phyloP scores from a whole-genome alignment of 2,888 invertebrate species.

The Azorinus chamasolen region DNA sequence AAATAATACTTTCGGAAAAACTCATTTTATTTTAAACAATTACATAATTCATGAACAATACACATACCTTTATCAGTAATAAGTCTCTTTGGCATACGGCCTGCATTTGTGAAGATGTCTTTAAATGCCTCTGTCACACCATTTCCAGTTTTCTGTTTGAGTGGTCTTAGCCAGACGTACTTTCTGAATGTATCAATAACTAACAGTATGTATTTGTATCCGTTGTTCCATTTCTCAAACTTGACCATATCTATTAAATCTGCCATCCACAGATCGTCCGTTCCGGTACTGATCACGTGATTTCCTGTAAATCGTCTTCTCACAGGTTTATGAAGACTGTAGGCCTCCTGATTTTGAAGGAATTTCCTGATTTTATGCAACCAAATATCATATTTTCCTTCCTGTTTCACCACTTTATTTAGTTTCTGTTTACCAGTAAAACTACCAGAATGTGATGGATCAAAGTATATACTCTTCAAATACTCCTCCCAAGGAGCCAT shows the following conservation, averaged over 20 bases:
- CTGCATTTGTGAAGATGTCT: constrained; percentile 32
- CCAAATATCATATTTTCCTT: constrained; percentile 55
- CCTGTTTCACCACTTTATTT: constrained; percentile 50
- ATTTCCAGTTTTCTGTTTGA: no score
- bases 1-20: no score
- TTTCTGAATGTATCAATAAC: constrained; percentile 59
- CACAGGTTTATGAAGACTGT: constrained; percentile 58
- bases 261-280: constrained; percentile 58
- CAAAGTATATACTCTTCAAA: constrained; percentile 29
- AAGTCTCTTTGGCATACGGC: constrained; percentile 41
- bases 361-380: constrained; percentile 58
- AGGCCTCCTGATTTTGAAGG: constrained; percentile 57
- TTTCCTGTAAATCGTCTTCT: constrained; percentile 46
- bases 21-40: no score
- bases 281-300: constrained; percentile 50
- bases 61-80: no score
- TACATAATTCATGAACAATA: no score
- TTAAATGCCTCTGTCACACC: constrained; percentile 40
- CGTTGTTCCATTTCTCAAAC: constrained; percentile 47
- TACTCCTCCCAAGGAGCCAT: constrained; percentile 23
- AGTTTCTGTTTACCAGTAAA: constrained; percentile 57
- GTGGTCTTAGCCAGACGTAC: constrained; percentile 56
- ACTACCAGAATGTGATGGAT: constrained; percentile 40
- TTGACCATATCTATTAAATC: constrained; percentile 62
- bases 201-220: constrained; percentile 29